Conservation (phyloP, 1,140 invertebrate genomes). For the Drosophila ohnishii region DNA sequence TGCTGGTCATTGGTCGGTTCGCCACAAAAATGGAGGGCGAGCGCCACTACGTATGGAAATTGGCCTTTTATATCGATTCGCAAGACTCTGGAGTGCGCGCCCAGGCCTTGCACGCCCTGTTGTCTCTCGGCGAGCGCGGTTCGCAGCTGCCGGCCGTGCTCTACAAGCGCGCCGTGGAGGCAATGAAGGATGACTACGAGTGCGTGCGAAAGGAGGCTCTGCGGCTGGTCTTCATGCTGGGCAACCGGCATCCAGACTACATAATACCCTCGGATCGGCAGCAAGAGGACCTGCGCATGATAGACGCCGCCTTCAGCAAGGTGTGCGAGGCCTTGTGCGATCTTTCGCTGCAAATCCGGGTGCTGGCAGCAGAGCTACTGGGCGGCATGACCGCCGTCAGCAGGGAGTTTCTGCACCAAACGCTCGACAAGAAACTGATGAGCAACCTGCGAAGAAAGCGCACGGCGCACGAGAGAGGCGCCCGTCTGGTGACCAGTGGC, state of each 20-base stretch:
- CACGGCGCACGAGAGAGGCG: conserved; percentile 93
- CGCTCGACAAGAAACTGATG: conserved; percentile 99
- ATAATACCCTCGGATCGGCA: conserved; percentile 85
- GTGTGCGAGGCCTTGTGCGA: conserved; percentile 97
- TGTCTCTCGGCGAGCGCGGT: conserved; percentile 86
- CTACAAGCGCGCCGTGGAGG: conserved; percentile 92
- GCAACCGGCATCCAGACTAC: conserved; percentile 93
- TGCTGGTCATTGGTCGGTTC: conserved; percentile 88
- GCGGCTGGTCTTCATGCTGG: conserved; percentile 92
- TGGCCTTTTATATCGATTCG: conserved; percentile 92
- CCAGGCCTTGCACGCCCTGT: conserved; percentile 93
- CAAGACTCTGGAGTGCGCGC: conserved; percentile 95
- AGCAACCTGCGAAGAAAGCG: conserved; percentile 93
- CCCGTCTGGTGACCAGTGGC: conserved; percentile 90
- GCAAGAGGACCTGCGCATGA: conserved; percentile 91
- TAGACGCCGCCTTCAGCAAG: conserved; percentile 98
- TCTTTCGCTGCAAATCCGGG: conserved; percentile 92
- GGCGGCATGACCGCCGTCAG: conserved; percentile 95
- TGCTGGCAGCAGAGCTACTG: conserved; percentile 89
- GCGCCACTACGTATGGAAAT: conserved; percentile 86
- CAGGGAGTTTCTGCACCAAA: conserved; percentile 95
- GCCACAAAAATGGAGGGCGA: conserved; percentile 84
- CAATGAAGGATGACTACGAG: conserved; percentile 97
- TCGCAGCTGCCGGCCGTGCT: conserved; percentile 90
- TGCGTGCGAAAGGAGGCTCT: conserved; percentile 94